These are phyloP conservation scores for Calameuta idolon DNA, from an alignment of 2,888 invertebrate species.

Conservation along the genomic window DNA sequence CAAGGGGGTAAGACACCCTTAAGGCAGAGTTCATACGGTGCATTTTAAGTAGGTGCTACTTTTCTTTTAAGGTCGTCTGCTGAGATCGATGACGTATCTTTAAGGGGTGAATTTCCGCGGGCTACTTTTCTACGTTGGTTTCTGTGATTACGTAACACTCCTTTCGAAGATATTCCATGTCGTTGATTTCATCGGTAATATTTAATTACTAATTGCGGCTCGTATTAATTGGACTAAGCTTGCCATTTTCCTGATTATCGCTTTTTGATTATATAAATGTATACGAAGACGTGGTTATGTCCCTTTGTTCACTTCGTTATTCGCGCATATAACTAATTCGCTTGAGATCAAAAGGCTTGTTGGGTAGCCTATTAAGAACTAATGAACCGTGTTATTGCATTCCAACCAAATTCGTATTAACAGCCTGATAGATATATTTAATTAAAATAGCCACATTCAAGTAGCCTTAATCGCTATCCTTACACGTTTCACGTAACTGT, in stretches of 20 bases:
- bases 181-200: neutral
- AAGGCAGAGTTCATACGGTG: no score
- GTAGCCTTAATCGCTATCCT: conserved; percentile 1
- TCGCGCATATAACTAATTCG: conserved; percentile 25
- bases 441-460: conserved; percentile 23
- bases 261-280: neutral
- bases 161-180: neutral
- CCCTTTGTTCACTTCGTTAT: conserved; percentile 3
- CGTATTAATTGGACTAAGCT: neutral
- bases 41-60: neutral
- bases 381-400: conserved; percentile 32
- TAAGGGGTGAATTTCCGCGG: no score
- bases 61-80: neutral
- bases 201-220: neutral
- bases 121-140: neutral
- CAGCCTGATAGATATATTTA: conserved; percentile 19
- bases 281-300: neutral
- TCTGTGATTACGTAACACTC: neutral
- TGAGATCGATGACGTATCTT: neutral
- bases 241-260: neutral
- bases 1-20: neutral
- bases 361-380: conserved; percentile 21
- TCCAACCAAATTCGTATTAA: conserved; percentile 21
- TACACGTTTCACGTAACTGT: neutral
- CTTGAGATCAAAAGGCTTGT: conserved; percentile 30